A percentile compares a stretch with the other conserved stretches of the same genome.
Evolutionary conservation across 2,113 vertebrate genomes (phyloP).

Genomic region (Siphamia tubifer): DNA sequence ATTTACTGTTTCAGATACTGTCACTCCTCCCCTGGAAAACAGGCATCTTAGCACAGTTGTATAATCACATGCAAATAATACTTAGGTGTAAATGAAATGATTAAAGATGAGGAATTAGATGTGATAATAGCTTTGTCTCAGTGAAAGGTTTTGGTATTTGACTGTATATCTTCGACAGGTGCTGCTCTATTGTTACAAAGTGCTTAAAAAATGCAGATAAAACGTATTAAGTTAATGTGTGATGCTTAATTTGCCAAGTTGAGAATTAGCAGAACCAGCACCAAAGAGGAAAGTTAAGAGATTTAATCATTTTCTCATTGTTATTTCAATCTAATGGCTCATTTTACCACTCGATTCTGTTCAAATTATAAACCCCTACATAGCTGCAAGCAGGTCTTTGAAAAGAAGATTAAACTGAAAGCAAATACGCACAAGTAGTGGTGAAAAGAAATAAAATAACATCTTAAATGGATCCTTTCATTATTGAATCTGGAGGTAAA

Average conservation of each 20-base stretch:
- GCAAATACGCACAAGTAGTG: conserved; percentile 38
- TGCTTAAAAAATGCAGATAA: neutral
- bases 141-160: no score
- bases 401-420: conserved; percentile 60
- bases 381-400: conserved; percentile 19
- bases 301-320: conserved; percentile 37
- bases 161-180: no score
- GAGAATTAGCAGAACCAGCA: neutral
- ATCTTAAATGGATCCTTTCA: conserved; percentile 36
- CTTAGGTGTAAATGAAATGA: neutral
- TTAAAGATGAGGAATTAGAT: neutral
- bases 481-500: conserved; percentile 52
- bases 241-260: neutral
- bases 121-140: no score
- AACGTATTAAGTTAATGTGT: neutral
- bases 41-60: conserved; percentile 32
- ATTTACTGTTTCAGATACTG: conserved; percentile 29
- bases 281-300: neutral
- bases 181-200: neutral
- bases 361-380: conserved; percentile 25
- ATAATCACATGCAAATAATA: conserved; percentile 43
- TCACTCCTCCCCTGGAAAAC: neutral
- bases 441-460: neutral
- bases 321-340: conserved; percentile 44
- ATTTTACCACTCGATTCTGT: conserved; percentile 41